Percentiles rank a stretch among this genome's conserved stretches.
Evolutionary conservation across 2,113 vertebrate genomes (phyloP).

Genomic region (Tragelaphus imberbis): DNA sequence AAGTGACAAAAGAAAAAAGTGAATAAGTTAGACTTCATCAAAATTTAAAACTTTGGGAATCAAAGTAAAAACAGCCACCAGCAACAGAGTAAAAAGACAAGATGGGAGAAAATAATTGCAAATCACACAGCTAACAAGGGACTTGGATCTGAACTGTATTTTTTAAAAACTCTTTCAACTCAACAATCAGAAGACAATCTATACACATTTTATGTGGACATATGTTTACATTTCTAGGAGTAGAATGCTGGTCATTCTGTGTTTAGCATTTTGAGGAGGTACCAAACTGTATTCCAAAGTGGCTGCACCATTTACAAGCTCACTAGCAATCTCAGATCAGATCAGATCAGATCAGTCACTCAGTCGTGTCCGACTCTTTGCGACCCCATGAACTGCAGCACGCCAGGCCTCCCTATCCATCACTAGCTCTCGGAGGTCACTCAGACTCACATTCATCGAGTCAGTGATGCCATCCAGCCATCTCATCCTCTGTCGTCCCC

Average conservation of each 20-base stretch:
- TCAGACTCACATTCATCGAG: too few species aligned
- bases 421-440: too few species aligned
- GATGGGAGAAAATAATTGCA: neutral
- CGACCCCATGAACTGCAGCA: too few species aligned
- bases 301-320: neutral
- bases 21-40: neutral
- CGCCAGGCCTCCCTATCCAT: too few species aligned
- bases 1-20: neutral
- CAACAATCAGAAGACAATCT: neutral
- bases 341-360: too few species aligned
- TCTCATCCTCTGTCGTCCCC: too few species aligned
- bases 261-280: neutral
- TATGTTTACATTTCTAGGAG: neutral
- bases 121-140: neutral
- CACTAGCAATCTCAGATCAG: too few species aligned
- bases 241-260: neutral
- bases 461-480: too few species aligned
- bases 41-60: neutral
- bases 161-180: neutral
- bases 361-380: too few species aligned
- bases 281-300: neutral
- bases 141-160: neutral
- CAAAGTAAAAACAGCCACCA: neutral
- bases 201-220: neutral
- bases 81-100: neutral